phyloP scores from a whole-genome alignment of 2,888 invertebrate genomes.

The Lasius fuliginosus region DNA sequence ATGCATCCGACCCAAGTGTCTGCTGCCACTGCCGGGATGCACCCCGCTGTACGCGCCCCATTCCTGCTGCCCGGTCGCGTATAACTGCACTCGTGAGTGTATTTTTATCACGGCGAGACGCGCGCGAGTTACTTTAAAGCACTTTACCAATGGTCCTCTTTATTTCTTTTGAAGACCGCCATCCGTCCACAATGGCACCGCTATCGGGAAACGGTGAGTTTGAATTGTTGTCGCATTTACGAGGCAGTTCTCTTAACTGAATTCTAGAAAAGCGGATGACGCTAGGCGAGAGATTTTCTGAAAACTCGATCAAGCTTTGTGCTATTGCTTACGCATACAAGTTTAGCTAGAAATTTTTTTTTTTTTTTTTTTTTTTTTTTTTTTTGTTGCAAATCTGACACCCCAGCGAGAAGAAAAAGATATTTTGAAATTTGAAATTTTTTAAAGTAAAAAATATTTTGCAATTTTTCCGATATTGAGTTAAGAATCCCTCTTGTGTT shows the following conservation, averaged over 20 bases:
- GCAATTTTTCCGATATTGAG: neutral
- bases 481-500: neutral
- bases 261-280: constrained; percentile 21
- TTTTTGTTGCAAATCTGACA: neutral
- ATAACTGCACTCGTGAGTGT: constrained; percentile 89
- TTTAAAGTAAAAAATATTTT: neutral
- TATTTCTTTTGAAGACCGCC: constrained; percentile 67
- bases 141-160: constrained; percentile 41
- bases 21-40: constrained; percentile 92
- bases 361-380: neutral
- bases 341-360: neutral
- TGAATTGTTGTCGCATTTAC: constrained; percentile 44
- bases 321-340: neutral
- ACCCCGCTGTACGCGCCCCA: constrained; percentile 89
- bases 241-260: constrained; percentile 28
- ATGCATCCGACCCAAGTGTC: constrained; percentile 94
- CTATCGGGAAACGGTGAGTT: constrained; percentile 80
- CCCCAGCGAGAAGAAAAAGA: neutral
- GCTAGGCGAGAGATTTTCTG: constrained; percentile 30
- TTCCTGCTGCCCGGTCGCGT: constrained; percentile 93
- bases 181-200: constrained; percentile 78
- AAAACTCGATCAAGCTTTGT: constrained; percentile 20
- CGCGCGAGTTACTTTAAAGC: constrained; percentile 22
- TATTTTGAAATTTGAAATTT: neutral
- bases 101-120: constrained; percentile 39